These are phyloP conservation scores for Scalopus aquaticus DNA, from an alignment of 2,113 vertebrate species.

Conservation along the genomic window DNA sequence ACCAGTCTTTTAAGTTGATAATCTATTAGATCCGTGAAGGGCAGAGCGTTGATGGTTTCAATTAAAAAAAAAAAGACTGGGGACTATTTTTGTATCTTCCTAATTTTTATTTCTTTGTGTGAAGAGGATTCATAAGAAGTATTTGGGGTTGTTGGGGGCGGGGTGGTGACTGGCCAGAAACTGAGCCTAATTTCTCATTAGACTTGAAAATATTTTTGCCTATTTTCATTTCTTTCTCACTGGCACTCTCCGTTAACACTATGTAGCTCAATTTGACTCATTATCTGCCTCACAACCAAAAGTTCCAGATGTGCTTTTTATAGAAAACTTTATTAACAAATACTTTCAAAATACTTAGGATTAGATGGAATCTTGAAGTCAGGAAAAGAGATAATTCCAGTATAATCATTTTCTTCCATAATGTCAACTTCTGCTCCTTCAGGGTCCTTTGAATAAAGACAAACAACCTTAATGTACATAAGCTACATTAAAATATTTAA, in stretches of 20 bases:
- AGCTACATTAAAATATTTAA: not conserved
- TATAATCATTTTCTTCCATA: slow-evolving; percentile 89
- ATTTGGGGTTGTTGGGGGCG: not conserved
- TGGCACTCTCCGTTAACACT: not conserved
- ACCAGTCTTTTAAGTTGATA: not conserved
- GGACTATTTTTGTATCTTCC: not conserved
- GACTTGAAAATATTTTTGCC: not conserved
- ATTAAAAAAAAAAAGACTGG: not conserved
- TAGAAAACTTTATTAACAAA: slow-evolving; percentile 47
- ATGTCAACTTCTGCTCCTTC: slow-evolving; percentile 88
- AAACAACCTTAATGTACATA: slow-evolving; percentile 29
- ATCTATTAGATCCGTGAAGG: not conserved
- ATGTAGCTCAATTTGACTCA: slow-evolving; percentile 1
- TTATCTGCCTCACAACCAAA: not conserved
- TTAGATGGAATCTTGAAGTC: slow-evolving; percentile 95
- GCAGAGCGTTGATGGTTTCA: not conserved
- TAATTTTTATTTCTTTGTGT: not conserved
- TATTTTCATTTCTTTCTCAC: not conserved
- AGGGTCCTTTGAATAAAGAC: slow-evolving; percentile 89
- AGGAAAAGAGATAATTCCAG: slow-evolving; percentile 92
- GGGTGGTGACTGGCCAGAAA: not conserved
- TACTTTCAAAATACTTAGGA: slow-evolving; percentile 89
- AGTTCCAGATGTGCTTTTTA: not conserved
- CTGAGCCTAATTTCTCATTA: not conserved
- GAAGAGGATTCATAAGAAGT: not conserved